Percentiles rank a stretch among this genome's conserved stretches.
Conservation (phyloP, 2,888 invertebrate species). For the Noctuana brunneofusca region DNA sequence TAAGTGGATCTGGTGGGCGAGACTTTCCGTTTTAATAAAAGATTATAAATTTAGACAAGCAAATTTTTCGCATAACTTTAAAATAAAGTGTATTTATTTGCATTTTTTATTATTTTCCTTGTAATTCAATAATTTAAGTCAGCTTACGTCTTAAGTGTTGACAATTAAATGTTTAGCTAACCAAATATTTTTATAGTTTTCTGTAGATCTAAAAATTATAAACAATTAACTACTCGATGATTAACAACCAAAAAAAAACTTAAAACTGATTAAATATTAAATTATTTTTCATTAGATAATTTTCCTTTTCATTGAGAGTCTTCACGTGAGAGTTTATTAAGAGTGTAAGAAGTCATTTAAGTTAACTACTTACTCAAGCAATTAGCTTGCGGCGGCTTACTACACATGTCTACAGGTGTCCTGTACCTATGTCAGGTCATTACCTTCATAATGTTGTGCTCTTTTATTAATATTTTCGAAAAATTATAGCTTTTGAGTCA, state of each 20-base stretch:
- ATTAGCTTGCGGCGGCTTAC: constrained; percentile 1
- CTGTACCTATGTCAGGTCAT: constrained; percentile 6
- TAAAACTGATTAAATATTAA: background rate
- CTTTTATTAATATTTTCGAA: background rate
- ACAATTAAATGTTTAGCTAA: background rate
- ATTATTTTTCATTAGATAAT: background rate
- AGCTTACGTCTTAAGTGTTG: too few relatives aligned
- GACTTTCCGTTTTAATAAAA: background rate
- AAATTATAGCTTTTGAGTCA: background rate
- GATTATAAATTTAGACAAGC: background rate
- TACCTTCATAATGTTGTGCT: background rate
- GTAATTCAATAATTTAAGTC: too few relatives aligned
- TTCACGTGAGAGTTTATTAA: constrained; percentile 2
- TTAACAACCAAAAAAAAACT: background rate
- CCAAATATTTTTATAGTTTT: background rate
- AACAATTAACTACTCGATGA: background rate
- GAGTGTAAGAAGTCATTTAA: constrained; percentile 3
- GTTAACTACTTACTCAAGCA: constrained; percentile 4
- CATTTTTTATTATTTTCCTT: too few relatives aligned
- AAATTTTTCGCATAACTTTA: background rate
- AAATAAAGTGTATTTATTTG: background rate
- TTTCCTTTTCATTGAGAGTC: background rate
- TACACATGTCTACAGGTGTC: constrained; percentile 8
- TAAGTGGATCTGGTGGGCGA: background rate
- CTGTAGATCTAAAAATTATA: background rate